Conservation (phyloP, 2,797 vertebrate species). For the Malacoctenus gilli region DNA sequence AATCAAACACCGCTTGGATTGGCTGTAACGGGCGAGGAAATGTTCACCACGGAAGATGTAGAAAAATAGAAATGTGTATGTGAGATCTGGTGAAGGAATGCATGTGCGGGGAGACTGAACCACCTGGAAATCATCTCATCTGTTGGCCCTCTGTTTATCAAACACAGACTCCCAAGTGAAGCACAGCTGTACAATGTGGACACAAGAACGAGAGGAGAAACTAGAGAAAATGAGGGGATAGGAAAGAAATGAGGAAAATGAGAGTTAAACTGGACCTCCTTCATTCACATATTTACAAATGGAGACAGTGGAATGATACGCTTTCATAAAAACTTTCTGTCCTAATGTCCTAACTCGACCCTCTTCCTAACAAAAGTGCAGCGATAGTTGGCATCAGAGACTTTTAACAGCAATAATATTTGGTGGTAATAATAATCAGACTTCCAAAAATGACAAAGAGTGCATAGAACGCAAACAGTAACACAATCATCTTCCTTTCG, state of each 20-base stretch:
- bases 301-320: slow-evolving; percentile 57
- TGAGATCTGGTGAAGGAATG: slow-evolving; percentile 60
- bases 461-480: slow-evolving; percentile 92
- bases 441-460: slow-evolving; percentile 74
- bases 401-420: slow-evolving; percentile 47
- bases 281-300: slow-evolving; percentile 69
- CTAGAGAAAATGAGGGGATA: neutral
- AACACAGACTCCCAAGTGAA: slow-evolving; percentile 35
- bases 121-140: slow-evolving; percentile 26
- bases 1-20: slow-evolving; percentile 15
- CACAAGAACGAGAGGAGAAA: slow-evolving; percentile 14
- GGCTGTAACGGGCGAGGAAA: slow-evolving; percentile 45
- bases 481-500: slow-evolving; percentile 74
- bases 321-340: slow-evolving; percentile 44
- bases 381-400: slow-evolving; percentile 43
- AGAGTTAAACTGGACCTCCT: slow-evolving; percentile 8
- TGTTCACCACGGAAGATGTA: slow-evolving; percentile 62
- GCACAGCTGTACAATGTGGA: slow-evolving; percentile 53
- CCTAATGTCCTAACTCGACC: slow-evolving; percentile 19
- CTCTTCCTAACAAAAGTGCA: slow-evolving; percentile 41
- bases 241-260: slow-evolving; percentile 10
- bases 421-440: slow-evolving; percentile 63
- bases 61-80: slow-evolving; percentile 72
- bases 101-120: slow-evolving; percentile 25
- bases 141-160: slow-evolving; percentile 2